phyloP scores from a whole-genome alignment of 2,797 vertebrate species.

The Silurus aristotelis region DNA sequence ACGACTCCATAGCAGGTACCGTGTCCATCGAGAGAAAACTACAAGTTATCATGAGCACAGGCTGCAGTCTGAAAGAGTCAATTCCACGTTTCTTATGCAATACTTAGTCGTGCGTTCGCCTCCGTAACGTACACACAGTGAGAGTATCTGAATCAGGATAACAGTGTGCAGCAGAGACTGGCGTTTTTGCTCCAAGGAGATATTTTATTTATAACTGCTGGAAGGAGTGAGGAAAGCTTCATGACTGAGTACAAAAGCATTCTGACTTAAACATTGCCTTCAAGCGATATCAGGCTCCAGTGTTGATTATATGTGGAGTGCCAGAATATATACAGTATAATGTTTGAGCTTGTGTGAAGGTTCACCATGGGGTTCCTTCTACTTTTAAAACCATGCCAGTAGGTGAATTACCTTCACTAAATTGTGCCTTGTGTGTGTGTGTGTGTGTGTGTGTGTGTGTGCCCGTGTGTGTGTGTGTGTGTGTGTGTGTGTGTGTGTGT shows the following conservation, averaged over 20 bases:
- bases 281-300: background rate
- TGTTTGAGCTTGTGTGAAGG: no score
- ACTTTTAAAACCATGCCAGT: background rate
- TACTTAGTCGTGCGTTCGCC: background rate
- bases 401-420: background rate
- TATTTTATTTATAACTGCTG: constrained; percentile 22
- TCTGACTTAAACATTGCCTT: background rate
- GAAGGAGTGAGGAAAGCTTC: constrained; percentile 8
- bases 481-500: background rate
- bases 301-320: no score
- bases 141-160: background rate
- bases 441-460: background rate
- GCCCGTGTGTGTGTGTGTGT: background rate
- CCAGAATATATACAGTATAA: background rate
- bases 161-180: background rate
- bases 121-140: background rate
- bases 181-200: background rate
- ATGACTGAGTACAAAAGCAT: background rate
- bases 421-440: background rate
- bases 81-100: background rate
- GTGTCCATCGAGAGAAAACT: background rate
- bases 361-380: background rate
- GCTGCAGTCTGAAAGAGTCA: background rate
- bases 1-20: background rate
- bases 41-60: background rate